phyloP scores from a whole-genome alignment of 2,888 invertebrate species.

The Villa cingulata region DNA sequence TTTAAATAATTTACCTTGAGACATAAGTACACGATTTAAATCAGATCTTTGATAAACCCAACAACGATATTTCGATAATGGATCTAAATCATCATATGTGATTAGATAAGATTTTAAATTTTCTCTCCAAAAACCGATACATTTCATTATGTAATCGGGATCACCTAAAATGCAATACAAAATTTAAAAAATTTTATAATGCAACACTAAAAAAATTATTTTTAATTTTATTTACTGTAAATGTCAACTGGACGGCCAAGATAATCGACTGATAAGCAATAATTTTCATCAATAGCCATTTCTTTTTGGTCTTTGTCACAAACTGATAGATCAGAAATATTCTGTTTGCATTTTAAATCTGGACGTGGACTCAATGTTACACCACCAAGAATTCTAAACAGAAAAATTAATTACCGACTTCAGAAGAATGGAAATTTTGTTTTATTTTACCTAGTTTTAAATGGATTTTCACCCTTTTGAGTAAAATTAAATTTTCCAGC shows the following conservation, averaged over 20 bases:
- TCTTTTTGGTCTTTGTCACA: constrained; percentile 93
- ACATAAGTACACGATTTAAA: constrained; percentile 72
- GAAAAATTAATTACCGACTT: background rate
- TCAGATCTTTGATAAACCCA: constrained; percentile 97
- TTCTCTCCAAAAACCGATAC: constrained; percentile 96
- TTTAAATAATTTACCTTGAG: constrained; percentile 39
- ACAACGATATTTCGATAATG: constrained; percentile 88
- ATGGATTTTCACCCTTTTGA: constrained; percentile 78
- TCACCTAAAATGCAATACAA: constrained; percentile 37
- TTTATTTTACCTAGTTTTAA: constrained; percentile 52
- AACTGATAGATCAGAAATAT: constrained; percentile 90
- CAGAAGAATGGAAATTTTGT: background rate
- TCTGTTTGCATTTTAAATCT: constrained; percentile 80
- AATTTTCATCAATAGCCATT: constrained; percentile 86
- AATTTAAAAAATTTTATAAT: too few relatives aligned
- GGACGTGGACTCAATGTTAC: constrained; percentile 89
- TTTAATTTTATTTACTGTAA: constrained; percentile 42
- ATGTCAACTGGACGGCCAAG: constrained; percentile 89
- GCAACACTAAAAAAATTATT: background rate
- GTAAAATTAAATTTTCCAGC: constrained; percentile 93
- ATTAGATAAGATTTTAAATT: constrained; percentile 92
- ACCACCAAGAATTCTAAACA: constrained; percentile 72
- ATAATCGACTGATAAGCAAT: constrained; percentile 93
- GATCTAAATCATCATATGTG: constrained; percentile 91
- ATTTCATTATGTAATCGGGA: constrained; percentile 92